Evolutionary conservation across 2,888 invertebrate genomes (phyloP).

Genomic region (Mantis religiosa): DNA sequence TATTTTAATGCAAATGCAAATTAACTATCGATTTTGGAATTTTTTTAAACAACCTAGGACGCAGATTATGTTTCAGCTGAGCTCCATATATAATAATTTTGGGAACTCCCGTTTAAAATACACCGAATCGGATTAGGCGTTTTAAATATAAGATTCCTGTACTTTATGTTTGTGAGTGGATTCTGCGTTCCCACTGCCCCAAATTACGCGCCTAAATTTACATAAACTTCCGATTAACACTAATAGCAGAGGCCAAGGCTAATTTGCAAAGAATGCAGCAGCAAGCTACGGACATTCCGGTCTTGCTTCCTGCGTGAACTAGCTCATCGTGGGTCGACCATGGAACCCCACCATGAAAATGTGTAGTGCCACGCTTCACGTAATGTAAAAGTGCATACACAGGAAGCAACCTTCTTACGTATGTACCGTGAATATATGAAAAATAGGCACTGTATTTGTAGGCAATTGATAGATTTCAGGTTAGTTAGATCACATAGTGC

Average conservation of each 20-base stretch:
- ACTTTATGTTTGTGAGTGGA: background rate
- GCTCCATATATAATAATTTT: no score
- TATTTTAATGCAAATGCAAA: no score
- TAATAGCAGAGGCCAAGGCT: background rate
- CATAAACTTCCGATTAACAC: background rate
- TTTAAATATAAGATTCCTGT: no score
- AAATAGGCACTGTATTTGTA: background rate
- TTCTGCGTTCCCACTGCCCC: background rate
- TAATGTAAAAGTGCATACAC: background rate
- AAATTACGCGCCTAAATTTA: background rate
- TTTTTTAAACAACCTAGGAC: no score
- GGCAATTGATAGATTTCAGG: background rate
- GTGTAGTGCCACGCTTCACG: background rate
- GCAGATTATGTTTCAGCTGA: no score
- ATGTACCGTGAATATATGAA: background rate
- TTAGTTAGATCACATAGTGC: background rate
- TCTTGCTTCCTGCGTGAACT: background rate
- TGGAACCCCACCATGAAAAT: background rate
- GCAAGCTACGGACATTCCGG: background rate
- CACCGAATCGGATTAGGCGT: no score
- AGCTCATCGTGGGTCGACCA: background rate
- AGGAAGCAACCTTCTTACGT: background rate
- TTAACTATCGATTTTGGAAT: no score
- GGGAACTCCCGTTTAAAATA: no score
- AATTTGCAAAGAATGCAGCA: background rate